Evolutionary conservation across 1,140 invertebrate genomes (phyloP), one percentile per base, ranked within the genome.

Genomic region (Hyposmocoma kahamanoa): DNA sequence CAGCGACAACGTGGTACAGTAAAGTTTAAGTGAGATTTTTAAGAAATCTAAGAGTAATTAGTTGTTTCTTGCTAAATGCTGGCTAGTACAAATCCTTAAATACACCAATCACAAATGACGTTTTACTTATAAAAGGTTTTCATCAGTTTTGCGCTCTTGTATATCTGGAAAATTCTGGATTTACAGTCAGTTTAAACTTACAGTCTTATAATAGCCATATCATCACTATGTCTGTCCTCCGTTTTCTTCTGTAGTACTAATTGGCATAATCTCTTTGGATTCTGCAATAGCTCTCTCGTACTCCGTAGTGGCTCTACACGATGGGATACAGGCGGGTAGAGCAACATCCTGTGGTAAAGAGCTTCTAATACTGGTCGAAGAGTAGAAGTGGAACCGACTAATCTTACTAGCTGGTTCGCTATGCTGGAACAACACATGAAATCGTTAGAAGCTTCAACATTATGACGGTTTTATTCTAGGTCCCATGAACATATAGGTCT

Each of bases 181-280:
- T n/a, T n/a, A n/a, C n/a, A n/a, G n/a, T n/a, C n/a, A n/a, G n/a
- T n/a, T n/a, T n/a, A n/a, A n/a, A 89, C 90, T 92, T 86, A 97
- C 95, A 98, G 84, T 86, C 95, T 91, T 63, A 97, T 91, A 2
- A 98, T 89, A 5, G 95, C 94, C 91, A 98, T 94, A 75, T 97
- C 94, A 77, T 97, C 94, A 72, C 92, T 93, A 59, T 94, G 93
- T 21, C 91, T 89, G 62, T 95, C 92, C 21, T 90, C 91, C 56
- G 89, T 91, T 61, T 91, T 92, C 41, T 90, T 90, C 0, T 95
- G 70, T 28, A 92, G 87, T 11, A 95, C 88, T 17, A 87, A 88
- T 55, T 94, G 92, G 53, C 89, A 91, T 20, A 91, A 89, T 59
- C 90, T 91, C 63, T 92, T 93, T 57, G 93, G 93, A 64, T 93